Conservation (phyloP, 2,888 invertebrate species). For the Eristalinus aeneus region DNA sequence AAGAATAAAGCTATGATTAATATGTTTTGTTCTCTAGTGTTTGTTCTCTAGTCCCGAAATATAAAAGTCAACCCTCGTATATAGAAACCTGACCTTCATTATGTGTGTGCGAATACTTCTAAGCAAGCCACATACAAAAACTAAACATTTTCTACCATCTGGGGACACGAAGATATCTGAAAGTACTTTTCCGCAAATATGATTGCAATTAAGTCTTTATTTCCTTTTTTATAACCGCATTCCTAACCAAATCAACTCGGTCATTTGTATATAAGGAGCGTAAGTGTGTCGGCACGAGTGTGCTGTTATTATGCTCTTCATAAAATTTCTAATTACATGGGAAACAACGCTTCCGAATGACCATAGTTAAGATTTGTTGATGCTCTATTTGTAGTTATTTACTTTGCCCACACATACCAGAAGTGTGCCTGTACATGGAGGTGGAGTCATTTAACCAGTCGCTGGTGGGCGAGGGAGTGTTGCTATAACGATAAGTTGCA, state of each 20-base stretch:
- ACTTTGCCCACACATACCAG: not conserved
- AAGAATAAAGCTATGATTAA: too few relatives aligned
- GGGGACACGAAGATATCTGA: not conserved
- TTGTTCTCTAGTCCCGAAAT: too few relatives aligned
- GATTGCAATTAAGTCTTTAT: not conserved
- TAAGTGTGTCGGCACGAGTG: not conserved
- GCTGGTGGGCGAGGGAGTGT: not conserved
- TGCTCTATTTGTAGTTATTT: constrained; percentile 17
- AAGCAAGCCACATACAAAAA: not conserved
- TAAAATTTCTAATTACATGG: constrained; percentile 1
- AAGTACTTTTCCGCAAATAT: not conserved
- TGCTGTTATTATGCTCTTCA: not conserved
- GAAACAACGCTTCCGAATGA: constrained; percentile 4
- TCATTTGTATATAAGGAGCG: not conserved
- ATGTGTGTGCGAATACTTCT: too few relatives aligned
- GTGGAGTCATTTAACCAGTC: constrained; percentile 5
- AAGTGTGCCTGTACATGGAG: not conserved
- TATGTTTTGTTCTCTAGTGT: too few relatives aligned
- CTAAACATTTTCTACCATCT: not conserved
- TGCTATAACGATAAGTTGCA: constrained; percentile 22
- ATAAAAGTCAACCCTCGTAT: too few relatives aligned
- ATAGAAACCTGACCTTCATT: too few relatives aligned
- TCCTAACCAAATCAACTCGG: not conserved
- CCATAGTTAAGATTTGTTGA: not conserved
- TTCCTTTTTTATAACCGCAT: not conserved